Evolutionary conservation across 2,113 vertebrate genomes (phyloP).

Genomic region (Oncorhynchus kisutch): DNA sequence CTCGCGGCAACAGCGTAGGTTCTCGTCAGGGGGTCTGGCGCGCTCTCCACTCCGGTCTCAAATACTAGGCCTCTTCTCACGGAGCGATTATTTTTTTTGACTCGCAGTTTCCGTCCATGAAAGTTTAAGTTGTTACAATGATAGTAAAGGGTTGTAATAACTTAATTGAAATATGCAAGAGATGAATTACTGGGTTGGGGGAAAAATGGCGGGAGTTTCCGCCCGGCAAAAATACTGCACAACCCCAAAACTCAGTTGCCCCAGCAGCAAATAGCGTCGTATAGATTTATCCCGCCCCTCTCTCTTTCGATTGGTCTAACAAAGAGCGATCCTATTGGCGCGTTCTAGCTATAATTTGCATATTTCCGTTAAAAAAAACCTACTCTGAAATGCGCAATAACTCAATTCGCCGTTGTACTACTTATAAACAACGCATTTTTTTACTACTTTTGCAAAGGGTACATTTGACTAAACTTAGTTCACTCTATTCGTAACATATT

Average conservation of each 20-base stretch:
- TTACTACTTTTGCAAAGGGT: too few species aligned
- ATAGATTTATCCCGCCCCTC: conserved; percentile 47
- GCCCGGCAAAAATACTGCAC: conserved; percentile 70
- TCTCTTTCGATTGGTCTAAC: conserved; percentile 50
- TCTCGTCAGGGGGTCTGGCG: conserved; percentile 54
- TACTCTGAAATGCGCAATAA: too few species aligned
- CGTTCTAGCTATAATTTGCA: too few species aligned
- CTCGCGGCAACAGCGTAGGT: conserved; percentile 54
- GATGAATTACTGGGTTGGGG: conserved; percentile 77
- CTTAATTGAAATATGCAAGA: conserved; percentile 61
- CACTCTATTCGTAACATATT: too few species aligned
- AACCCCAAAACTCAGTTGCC: conserved; percentile 71
- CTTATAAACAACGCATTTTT: too few species aligned
- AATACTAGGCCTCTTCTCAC: not conserved
- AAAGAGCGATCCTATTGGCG: too few species aligned
- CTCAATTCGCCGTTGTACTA: too few species aligned
- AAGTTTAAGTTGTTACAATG: not conserved
- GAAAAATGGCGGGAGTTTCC: conserved; percentile 98
- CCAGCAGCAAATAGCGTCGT: conserved; percentile 70
- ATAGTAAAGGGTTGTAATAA: conserved; percentile 17
- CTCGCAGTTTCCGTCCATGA: not conserved
- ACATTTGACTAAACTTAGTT: too few species aligned
- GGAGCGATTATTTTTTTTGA: not conserved
- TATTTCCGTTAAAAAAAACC: too few species aligned
- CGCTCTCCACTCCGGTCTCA: conserved; percentile 38